These are phyloP conservation scores for Phoxinus dragarum DNA, from an alignment of 2,797 vertebrate species.

Conservation along the genomic window DNA sequence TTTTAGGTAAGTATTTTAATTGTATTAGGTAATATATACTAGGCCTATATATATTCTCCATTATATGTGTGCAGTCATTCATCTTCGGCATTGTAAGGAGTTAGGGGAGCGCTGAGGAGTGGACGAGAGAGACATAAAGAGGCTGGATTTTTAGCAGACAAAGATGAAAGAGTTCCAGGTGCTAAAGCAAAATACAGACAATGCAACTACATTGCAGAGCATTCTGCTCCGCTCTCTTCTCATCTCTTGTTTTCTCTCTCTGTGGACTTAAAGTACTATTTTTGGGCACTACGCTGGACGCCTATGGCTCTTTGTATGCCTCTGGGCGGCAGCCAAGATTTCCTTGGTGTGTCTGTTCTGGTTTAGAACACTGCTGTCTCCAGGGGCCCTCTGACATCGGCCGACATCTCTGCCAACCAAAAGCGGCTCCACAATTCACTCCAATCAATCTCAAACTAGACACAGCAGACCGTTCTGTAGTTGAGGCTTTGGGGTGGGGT, in stretches of 20 bases:
- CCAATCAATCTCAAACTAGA: slow-evolving; percentile 64
- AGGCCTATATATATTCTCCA: neutral
- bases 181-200: slow-evolving; percentile 44
- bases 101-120: neutral
- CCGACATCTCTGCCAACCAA: slow-evolving; percentile 61
- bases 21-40: neutral
- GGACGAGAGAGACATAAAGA: slow-evolving; percentile 27
- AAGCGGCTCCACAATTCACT: slow-evolving; percentile 58
- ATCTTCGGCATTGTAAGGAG: slow-evolving; percentile 21
- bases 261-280: slow-evolving; percentile 49
- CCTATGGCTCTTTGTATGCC: slow-evolving; percentile 58
- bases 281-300: slow-evolving; percentile 51
- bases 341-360: slow-evolving; percentile 57
- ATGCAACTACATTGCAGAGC: slow-evolving; percentile 53
- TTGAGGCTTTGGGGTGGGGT: slow-evolving; percentile 4
- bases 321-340: slow-evolving; percentile 61
- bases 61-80: slow-evolving; percentile 9
- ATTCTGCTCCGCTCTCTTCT: slow-evolving; percentile 33
- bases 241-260: slow-evolving; percentile 38
- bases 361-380: slow-evolving; percentile 59
- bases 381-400: slow-evolving; percentile 54
- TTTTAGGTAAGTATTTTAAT: neutral
- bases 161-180: slow-evolving; percentile 56
- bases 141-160: slow-evolving; percentile 46
- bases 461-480: slow-evolving; percentile 57